Percentiles rank a stretch among this genome's conserved stretches.
phyloP scores from a whole-genome alignment of 2,797 vertebrate species.

The Poecilia velifera region DNA sequence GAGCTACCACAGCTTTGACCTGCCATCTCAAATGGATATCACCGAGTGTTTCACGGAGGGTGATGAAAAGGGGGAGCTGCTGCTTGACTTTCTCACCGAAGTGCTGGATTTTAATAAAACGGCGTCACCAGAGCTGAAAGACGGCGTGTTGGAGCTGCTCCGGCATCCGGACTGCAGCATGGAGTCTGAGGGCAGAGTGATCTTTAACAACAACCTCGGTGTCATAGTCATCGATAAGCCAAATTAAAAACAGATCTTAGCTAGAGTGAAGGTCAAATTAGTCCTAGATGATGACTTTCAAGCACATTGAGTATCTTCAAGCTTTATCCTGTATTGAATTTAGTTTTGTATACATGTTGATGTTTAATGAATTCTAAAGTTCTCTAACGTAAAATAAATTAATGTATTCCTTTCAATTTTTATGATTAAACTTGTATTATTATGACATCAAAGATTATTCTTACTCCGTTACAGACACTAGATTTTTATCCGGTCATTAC shows the following conservation, averaged over 20 bases:
- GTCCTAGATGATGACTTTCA: neutral
- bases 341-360: neutral
- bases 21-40: slow-evolving; percentile 90
- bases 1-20: slow-evolving; percentile 79
- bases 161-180: slow-evolving; percentile 84
- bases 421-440: neutral
- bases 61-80: slow-evolving; percentile 85
- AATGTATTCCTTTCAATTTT: neutral
- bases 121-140: slow-evolving; percentile 85
- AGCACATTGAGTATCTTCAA: neutral
- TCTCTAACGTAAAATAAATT: neutral
- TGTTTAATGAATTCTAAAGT: neutral
- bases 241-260: neutral
- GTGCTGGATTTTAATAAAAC: slow-evolving; percentile 84
- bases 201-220: slow-evolving; percentile 89
- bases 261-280: neutral
- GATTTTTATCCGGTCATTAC: neutral
- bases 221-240: slow-evolving; percentile 82
- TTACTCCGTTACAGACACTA: slow-evolving; percentile 11
- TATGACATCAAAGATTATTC: slow-evolving; percentile 4
- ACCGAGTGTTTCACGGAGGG: slow-evolving; percentile 90
- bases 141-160: slow-evolving; percentile 82
- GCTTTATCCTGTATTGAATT: neutral
- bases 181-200: slow-evolving; percentile 81
- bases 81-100: slow-evolving; percentile 93